Base-by-base conservation (phyloP, 2,797 vertebrate genomes). In the Crocodylus rhombifer region DNA sequence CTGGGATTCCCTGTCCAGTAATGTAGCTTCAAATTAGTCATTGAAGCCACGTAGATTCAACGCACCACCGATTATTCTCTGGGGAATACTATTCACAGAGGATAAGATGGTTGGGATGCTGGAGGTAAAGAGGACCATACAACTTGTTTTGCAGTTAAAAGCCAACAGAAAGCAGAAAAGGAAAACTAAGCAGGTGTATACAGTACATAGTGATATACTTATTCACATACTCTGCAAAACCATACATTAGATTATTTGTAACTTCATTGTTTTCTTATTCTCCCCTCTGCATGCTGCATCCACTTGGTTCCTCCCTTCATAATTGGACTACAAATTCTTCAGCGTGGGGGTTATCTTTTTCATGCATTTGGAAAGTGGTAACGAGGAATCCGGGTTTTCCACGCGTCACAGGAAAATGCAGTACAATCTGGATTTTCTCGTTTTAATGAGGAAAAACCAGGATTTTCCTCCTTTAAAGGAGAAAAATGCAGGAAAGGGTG, bases 351-450 rank as follows among this genome's bases (percentile, higher is more conserved):
- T 81, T 60, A 8, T 0, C 30, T 77, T 62, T 62, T 65, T 83
- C 11, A 58, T 84, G 23, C 84, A 28, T 89, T 14, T 42, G 23
- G 42, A 65, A 33, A 42, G 16, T 7, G 42, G 61, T 84, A 21
- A 69, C 0, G 78, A 18, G 20, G n/a, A 75, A 87, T 12, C 69
- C 1, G 3, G 21, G n/a, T 36, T 14, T 25, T 3, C 1, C 5
- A 56, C 4, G 33, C 63, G 26, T 69, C 21, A n/a, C 64, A 63
- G 55, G 62, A 64, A 3, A 62, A 10, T 0, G 0, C 1, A 42
- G 42, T 51, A 51, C 10, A 51, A 51, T 10, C 42, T 51, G 42
- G 42, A 51, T 51, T 51, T 51, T 51, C 9, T 51, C 42, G 10
- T 51, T 51, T 51, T 51, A 51, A 36, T 36, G 33, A 36, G 33